Conservation (phyloP, 2,797 vertebrate genomes). For the Graptemys geographica region DNA sequence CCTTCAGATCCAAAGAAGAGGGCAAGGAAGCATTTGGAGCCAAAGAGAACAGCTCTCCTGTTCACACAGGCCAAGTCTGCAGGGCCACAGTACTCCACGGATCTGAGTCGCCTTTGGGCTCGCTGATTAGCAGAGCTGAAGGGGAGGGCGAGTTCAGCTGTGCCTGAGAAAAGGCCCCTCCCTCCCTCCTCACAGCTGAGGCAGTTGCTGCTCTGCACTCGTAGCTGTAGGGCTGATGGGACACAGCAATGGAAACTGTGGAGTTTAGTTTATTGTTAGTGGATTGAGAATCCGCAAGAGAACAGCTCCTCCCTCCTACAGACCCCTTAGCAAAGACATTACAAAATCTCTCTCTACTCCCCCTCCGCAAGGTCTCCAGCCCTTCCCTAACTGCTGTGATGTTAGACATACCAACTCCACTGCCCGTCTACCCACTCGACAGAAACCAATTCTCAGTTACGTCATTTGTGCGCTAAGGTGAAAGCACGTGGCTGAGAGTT, state of each 20-base stretch:
- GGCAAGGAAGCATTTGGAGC: fast-evolving
- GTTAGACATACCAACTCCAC: background rate
- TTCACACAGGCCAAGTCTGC: background rate
- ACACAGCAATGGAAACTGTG: background rate
- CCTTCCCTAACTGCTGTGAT: background rate
- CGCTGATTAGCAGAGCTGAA: background rate
- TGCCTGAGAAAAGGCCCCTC: background rate
- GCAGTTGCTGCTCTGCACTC: background rate
- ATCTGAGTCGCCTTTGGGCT: background rate
- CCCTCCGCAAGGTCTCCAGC: background rate
- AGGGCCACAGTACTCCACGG: background rate
- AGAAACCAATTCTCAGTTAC: background rate
- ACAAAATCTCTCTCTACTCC: background rate
- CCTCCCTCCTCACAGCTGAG: background rate
- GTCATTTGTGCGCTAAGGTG: background rate
- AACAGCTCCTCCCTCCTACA: background rate
- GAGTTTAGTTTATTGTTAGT: background rate
- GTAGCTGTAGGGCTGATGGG: background rate
- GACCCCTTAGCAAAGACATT: background rate
- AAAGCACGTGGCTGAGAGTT: background rate
- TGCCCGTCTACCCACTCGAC: background rate
- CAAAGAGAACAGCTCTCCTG: background rate
- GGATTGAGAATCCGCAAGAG: background rate
- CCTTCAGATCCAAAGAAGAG: background rate
- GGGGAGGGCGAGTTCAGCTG: background rate